Base-by-base conservation (phyloP, 2,888 invertebrate species). In the Teleiodes luculella region DNA sequence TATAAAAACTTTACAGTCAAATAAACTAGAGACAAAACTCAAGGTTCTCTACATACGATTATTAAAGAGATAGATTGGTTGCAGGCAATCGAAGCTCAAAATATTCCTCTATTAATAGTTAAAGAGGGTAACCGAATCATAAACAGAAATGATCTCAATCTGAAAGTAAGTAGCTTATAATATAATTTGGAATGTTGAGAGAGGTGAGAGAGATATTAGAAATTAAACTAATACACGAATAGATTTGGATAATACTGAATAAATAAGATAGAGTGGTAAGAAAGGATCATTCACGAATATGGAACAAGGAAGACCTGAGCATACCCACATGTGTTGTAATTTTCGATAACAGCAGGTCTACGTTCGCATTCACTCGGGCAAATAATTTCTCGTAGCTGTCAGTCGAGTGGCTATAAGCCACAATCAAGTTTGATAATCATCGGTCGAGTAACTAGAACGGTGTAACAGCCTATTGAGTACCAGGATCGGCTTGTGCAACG, bases 401-500 rank as follows among this genome's bases (percentile, higher is more conserved):
- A 53, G 50, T 59, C 49, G 51, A 56, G 56, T 61, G 57, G 55
- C 54, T 50, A 50, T 57, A 54, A 63, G 55, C 54, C 52, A 50
- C 57, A 54, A 63, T 55, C 57, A 57, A 55, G 58, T 55, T 65
- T 56, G 58, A 62, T 76, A 72, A 76, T 72, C 72, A 80, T 76
- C 70, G 64, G 72, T 70, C 71, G 63, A 67, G 67, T 72, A 73
- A 72, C 64, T 78, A 64, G 74, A 70, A 68, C 67, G 65, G 49
- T 72, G 63, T 70, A 69, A 71, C 72, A 64, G 68, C 65, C 66
- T 70, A 72, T 74, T 74, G 62, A 74, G 68, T 68, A 70, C 65
- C 60, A 72, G 70, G 70, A 74, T 64, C 66, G 65, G 66, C 71
- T 83, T 83, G 77, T 76, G 80, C 77, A 82, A 83, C 68, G 63